Conservation (phyloP, 2,888 invertebrate genomes). For the Drosophila villosipedis region DNA sequence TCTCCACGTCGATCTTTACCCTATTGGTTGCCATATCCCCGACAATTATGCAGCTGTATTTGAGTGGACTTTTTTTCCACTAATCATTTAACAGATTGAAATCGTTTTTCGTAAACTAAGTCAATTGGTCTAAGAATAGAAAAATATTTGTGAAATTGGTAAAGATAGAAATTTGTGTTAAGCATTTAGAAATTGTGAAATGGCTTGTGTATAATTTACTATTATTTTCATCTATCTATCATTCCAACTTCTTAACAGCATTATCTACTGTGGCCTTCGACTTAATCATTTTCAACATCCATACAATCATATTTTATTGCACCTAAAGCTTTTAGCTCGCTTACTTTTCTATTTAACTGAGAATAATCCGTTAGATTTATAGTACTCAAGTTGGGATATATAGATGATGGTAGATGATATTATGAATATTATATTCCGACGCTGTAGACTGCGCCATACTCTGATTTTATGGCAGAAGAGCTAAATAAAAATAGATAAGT, state of each 20-base stretch:
- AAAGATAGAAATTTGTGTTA: background rate
- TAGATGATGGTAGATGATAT: background rate
- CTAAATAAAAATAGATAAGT: background rate
- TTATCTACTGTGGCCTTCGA: background rate
- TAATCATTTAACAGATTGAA: constrained; percentile 10
- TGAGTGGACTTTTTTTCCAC: constrained; percentile 6
- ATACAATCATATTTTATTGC: background rate
- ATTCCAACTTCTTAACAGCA: background rate
- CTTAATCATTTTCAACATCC: background rate
- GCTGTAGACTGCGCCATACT: background rate
- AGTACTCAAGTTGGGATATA: background rate
- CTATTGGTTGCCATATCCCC: constrained; percentile 27
- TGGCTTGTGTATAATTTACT: background rate
- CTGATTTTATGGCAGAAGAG: background rate
- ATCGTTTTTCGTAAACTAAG: constrained; percentile 5
- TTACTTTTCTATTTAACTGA: background rate
- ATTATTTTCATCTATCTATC: background rate
- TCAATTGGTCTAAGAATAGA: background rate
- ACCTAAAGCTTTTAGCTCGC: background rate
- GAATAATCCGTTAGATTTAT: background rate
- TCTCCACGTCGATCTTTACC: constrained; percentile 7
- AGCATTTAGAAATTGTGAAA: background rate
- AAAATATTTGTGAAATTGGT: constrained; percentile 1
- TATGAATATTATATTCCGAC: background rate
- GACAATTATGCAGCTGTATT: constrained; percentile 36